phyloP scores from a whole-genome alignment of 2,113 vertebrate species.

The Parus major region DNA sequence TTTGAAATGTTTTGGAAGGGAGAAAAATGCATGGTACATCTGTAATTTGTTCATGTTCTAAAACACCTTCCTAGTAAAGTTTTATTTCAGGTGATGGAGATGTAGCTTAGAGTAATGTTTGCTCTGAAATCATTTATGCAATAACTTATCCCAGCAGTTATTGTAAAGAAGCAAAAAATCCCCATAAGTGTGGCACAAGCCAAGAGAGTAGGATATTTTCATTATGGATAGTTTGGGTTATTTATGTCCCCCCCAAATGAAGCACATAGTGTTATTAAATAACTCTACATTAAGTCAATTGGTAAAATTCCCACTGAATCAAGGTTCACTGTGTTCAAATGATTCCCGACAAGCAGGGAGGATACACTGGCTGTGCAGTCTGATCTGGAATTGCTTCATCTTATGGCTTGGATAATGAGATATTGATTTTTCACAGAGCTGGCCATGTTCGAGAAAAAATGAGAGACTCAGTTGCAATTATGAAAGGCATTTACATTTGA shows the following conservation, averaged over 20 bases:
- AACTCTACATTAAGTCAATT: neutral
- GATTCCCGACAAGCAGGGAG: neutral
- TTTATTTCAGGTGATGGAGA: neutral
- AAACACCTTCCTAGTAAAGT: neutral
- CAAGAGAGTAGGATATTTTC: neutral
- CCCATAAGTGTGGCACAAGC: neutral
- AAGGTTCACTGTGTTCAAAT: neutral
- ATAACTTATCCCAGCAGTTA: neutral
- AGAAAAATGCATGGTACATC: neutral
- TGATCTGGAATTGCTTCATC: neutral
- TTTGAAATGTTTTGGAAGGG: neutral
- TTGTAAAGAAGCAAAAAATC: neutral
- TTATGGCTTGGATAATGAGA: conserved; percentile 28
- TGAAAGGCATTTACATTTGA: neutral
- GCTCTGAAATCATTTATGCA: neutral
- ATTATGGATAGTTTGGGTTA: neutral
- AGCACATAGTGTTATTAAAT: neutral
- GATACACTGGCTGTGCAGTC: neutral
- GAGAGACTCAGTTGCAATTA: conserved; percentile 13
- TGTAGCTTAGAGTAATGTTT: neutral
- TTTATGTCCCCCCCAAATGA: neutral
- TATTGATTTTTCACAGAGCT: conserved; percentile 46
- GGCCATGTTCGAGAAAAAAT: neutral
- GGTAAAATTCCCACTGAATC: neutral
- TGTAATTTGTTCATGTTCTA: neutral